Evolutionary conservation across 2,113 vertebrate species (phyloP), one percentile per base, ranked within the genome.

Genomic region (Chelonoidis abingdonii): DNA sequence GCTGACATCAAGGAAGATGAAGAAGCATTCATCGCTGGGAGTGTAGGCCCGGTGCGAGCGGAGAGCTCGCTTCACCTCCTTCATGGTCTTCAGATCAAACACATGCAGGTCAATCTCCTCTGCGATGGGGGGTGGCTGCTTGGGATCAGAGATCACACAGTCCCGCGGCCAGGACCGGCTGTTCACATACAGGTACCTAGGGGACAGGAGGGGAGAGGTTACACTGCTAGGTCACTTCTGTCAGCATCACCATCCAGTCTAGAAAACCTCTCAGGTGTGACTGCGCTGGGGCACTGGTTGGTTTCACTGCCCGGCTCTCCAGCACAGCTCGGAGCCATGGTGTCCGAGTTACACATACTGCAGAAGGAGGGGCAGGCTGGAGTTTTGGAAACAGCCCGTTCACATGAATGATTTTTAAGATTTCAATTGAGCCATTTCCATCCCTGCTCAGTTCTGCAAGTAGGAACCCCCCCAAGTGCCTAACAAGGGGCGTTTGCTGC

Each of bases 1-100:
- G 98, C 99, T 99, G 98, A 99, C 99, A 0, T 99, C 99, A 8
- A 99, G 98, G 97, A 99, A 99, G 96, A 99, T 99, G 96, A 99
- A 99, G 98, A 99, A 99, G 97, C 99, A 99, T 97, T 99, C 99
- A 8, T 99, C 99, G 0, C 99, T 99, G 47, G 99, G 99, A 0
- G 99, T 99, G 97, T 99, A 99, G 89, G 99, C 99, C 1, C 99
- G 98, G 91, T 99, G 99, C 0, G 99, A 99, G 0, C 99, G 98
- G 57, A 99, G 98, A 1, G 99, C 99, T 79, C 99, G 98, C n/a
- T 98, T 99, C 97, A 99, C 99, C 97, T 99, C 99, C 88, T 98
- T 98, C 98, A 99, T 98, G 4, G 98, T 99, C 98, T 99, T 99
- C 89, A 99, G 98, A 90, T 99, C 99, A 0, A 99, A 99, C 47